Evolutionary conservation across 2,113 vertebrate species (phyloP).

Genomic region (Syrrhaptes paradoxus): DNA sequence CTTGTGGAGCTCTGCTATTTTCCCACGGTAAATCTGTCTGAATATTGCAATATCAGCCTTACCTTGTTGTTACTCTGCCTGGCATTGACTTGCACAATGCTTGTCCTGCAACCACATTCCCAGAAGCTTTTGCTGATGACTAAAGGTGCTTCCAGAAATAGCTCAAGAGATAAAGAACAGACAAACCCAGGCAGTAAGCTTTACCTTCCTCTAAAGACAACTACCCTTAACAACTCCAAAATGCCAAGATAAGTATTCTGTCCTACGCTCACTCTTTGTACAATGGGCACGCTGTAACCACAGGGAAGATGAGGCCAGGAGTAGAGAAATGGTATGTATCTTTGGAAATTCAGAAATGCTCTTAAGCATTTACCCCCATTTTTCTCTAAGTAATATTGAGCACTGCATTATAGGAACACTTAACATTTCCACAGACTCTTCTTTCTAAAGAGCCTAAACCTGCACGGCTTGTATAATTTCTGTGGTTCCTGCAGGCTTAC

Average conservation of each 20-base stretch:
- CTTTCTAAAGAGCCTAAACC: neutral
- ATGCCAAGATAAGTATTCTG: neutral
- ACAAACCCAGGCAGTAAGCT: neutral
- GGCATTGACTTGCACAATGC: neutral
- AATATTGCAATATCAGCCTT: neutral
- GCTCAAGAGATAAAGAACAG: neutral
- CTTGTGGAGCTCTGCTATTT: neutral
- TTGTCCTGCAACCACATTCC: neutral
- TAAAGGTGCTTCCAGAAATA: neutral
- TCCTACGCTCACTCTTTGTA: neutral
- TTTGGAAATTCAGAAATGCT: neutral
- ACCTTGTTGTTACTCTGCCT: neutral
- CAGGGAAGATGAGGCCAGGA: neutral
- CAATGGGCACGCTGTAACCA: neutral
- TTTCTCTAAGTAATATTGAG: neutral
- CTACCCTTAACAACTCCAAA: neutral
- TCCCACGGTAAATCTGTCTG: neutral
- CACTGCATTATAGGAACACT: neutral
- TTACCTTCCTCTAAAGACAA: neutral
- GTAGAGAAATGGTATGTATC: neutral
- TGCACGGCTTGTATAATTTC: neutral
- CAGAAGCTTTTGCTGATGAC: neutral
- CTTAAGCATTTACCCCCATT: neutral
- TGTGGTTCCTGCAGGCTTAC: neutral
- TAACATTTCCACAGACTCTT: neutral